Evolutionary conservation across 2,888 invertebrate genomes (phyloP), one percentile per base, ranked within the genome.

Genomic region (Pardosa pseudoannulata): DNA sequence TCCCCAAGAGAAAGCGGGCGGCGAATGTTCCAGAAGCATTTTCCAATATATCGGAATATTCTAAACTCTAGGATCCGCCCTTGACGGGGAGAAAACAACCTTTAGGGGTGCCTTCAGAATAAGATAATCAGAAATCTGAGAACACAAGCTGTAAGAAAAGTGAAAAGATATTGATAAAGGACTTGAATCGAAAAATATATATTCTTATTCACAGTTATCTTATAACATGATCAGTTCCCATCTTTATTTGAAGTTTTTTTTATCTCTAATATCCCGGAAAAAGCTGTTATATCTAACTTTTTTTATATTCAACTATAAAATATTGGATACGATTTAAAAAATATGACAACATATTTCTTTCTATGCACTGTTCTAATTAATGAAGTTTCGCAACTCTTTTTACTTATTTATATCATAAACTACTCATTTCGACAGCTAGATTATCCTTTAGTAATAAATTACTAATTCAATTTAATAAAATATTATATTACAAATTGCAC

Each of bases 21-120:
- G 74, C 74, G 81, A 71, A 76, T 83, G 73, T 68, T 83, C 78
- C 36, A 67, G 65, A 78, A 78, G 68, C 72, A 72, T 83, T 83
- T 78, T 78, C 73, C 83, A 65, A 83, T 83, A 78, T 78, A 83
- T 83, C 73, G 83, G 65, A 76, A 82, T 82, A 82, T 82, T 70
- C 56, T 46, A 64, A 31, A 72, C 41, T 76, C 41, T 41, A 7
- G 3, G 32, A 50, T 29, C 39, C 39, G 56, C 74, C 62, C 62
- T 75, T 27, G 19, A 82, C 41, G 32, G 46, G 64, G 75, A 64
- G 82, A 50, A 71, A 82, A 70, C 70, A 82, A 75, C 82, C 75
- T 75, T 67, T 64, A 64, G 82, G 56, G 32, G 13, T 29, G 39
- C 32, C 31, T 62, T 62, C 75, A 27, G 74, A 82, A 82, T 70